phyloP scores from a whole-genome alignment of 2,797 vertebrate species.

The Crotalus adamanteus region DNA sequence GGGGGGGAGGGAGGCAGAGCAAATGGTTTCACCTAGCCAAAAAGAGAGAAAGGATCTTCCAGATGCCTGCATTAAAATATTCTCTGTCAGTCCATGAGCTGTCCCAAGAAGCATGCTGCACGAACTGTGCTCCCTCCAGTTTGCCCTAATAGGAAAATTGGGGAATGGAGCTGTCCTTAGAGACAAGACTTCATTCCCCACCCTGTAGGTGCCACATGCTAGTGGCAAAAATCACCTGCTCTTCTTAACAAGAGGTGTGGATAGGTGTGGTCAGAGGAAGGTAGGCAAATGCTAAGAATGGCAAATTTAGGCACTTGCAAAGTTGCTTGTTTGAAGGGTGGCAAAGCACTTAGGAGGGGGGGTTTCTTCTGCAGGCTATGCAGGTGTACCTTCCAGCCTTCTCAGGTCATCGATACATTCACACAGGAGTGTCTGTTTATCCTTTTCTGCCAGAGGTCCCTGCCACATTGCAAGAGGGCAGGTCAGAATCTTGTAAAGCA shows the following conservation, averaged over 20 bases:
- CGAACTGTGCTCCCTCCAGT: background rate
- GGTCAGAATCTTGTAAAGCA: background rate
- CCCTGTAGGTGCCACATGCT: background rate
- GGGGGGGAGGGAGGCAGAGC: background rate
- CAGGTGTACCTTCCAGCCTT: background rate
- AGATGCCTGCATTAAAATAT: background rate
- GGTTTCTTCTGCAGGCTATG: background rate
- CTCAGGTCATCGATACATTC: background rate
- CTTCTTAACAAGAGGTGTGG: background rate
- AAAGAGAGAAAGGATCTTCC: background rate
- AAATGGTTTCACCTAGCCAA: background rate
- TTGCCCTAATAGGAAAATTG: background rate
- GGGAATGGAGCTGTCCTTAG: background rate
- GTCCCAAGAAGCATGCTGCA: background rate
- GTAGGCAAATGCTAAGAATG: background rate
- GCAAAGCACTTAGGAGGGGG: background rate
- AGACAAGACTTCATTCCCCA: background rate
- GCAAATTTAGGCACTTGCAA: background rate
- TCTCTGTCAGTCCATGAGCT: background rate
- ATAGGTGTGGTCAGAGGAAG: background rate
- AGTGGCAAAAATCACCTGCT: background rate
- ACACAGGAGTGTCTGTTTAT: background rate
- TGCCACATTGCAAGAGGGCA: background rate
- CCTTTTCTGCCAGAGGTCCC: background rate
- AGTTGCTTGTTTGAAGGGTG: background rate